phyloP scores from a whole-genome alignment of 1,140 invertebrate species.

The Dufourea novaeangliae region DNA sequence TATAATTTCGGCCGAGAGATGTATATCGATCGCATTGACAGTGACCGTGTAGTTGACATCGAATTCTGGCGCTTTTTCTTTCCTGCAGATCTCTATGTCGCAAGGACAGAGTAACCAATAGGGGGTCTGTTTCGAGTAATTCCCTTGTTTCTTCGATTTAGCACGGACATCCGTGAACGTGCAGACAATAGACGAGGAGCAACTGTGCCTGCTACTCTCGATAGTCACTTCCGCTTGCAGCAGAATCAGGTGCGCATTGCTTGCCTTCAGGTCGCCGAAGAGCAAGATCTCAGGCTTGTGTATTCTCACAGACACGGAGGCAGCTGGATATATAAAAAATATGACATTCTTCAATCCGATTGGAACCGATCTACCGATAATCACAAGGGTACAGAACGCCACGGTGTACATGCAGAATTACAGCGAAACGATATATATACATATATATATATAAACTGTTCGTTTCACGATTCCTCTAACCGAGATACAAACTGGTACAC shows the following conservation, averaged over 20 bases:
- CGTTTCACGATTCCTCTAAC: background rate
- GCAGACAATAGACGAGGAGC: conserved; percentile 85
- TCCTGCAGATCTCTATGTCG: conserved; percentile 87
- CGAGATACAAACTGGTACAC: background rate
- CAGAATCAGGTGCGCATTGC: conserved; percentile 88
- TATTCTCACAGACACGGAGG: conserved; percentile 85
- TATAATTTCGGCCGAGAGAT: conserved; percentile 88
- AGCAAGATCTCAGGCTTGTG: conserved; percentile 91
- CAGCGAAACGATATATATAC: background rate
- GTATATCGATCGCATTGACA: conserved; percentile 86
- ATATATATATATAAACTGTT: background rate
- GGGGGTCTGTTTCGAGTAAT: conserved; percentile 66
- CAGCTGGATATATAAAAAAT: conserved; percentile 28
- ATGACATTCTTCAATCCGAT: background rate
- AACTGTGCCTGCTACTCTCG: conserved; percentile 87
- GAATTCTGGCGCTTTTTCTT: conserved; percentile 84
- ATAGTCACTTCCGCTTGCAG: conserved; percentile 88
- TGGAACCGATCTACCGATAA: background rate
- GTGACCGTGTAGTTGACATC: conserved; percentile 84
- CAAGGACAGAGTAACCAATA: conserved; percentile 85
- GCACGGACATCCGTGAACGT: conserved; percentile 87
- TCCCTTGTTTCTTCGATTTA: conserved; percentile 72
- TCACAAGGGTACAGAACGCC: background rate
- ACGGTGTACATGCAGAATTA: background rate
- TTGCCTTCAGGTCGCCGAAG: conserved; percentile 86